These are phyloP conservation scores for Macrobrachium rosenbergii DNA, from an alignment of 1,140 invertebrate species.

Conservation along the genomic window DNA sequence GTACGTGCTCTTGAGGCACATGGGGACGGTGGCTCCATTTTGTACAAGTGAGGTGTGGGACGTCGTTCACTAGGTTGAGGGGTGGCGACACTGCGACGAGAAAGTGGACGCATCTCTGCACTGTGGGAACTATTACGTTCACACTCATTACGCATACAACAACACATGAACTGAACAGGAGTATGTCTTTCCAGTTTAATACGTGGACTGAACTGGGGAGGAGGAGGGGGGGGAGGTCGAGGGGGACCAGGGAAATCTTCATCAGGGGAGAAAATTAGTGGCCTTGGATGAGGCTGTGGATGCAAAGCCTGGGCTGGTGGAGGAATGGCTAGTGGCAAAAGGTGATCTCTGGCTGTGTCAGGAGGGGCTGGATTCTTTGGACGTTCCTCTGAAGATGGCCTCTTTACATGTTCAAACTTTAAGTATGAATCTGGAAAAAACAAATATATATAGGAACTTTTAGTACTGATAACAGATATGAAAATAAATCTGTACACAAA, in stretches of 20 bases:
- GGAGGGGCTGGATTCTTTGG: slow-evolving; percentile 66
- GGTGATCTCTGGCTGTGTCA: slow-evolving; percentile 26
- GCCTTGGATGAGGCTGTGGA: slow-evolving; percentile 52
- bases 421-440: slow-evolving; percentile 57
- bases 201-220: slow-evolving; percentile 62
- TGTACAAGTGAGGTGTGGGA: slow-evolving; percentile 52
- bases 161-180: slow-evolving; percentile 62
- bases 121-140: slow-evolving; percentile 58
- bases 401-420: slow-evolving; percentile 63
- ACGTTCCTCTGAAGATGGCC: slow-evolving; percentile 65
- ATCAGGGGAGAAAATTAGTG: slow-evolving; percentile 61
- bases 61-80: slow-evolving; percentile 54
- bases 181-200: slow-evolving; percentile 65
- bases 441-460: neutral
- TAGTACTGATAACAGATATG: too few species aligned
- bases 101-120: slow-evolving; percentile 53
- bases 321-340: slow-evolving; percentile 42
- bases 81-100: slow-evolving; percentile 37
- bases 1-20: slow-evolving; percentile 50
- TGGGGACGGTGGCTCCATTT: slow-evolving; percentile 58
- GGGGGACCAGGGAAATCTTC: slow-evolving; percentile 61
- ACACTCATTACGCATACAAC: slow-evolving; percentile 66
- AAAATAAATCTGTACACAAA: too few species aligned
- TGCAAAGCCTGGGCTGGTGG: slow-evolving; percentile 37
- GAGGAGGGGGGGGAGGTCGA: slow-evolving; percentile 57